A percentile compares a stretch with the other conserved stretches of the same genome.
phyloP scores from a whole-genome alignment of 2,888 invertebrate species.

The Watsonalla binaria region DNA sequence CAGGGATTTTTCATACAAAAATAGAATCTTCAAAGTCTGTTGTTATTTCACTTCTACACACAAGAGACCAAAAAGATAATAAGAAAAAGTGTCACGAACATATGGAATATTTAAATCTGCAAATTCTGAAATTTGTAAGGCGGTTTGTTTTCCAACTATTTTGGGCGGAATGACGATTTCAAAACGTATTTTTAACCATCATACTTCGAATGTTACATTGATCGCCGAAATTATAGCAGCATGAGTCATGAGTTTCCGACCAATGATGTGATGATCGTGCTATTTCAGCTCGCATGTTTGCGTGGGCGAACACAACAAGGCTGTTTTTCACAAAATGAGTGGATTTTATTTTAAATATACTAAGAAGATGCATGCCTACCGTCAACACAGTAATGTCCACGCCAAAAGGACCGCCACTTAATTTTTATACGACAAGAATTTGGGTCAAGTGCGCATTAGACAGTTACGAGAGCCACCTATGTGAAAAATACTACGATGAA shows the following conservation, averaged over 20 bases:
- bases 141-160: slow-evolving; percentile 16
- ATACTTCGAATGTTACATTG: slow-evolving; percentile 55
- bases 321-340: slow-evolving; percentile 61
- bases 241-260: slow-evolving; percentile 55
- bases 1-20: too few relatives aligned
- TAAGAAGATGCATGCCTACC: slow-evolving; percentile 32
- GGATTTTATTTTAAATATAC: slow-evolving; percentile 45
- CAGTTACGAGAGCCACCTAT: slow-evolving; percentile 2
- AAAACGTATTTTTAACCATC: slow-evolving; percentile 44
- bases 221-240: slow-evolving; percentile 56
- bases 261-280: slow-evolving; percentile 42
- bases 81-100: too few relatives aligned
- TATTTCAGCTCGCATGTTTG: slow-evolving; percentile 51
- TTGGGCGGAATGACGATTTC: slow-evolving; percentile 34
- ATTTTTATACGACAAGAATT: slow-evolving; percentile 28
- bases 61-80: too few relatives aligned
- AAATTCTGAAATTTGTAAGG: slow-evolving; percentile 10
- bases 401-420: slow-evolving; percentile 7
- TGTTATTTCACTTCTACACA: too few relatives aligned
- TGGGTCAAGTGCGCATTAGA: slow-evolving; percentile 32
- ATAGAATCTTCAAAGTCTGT: too few relatives aligned
- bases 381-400: slow-evolving; percentile 17
- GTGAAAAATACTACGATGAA: neutral
- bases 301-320: slow-evolving; percentile 71
- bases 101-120: neutral